Conservation (phyloP, 2,888 invertebrate species). For the Drosophila stalkeri region DNA sequence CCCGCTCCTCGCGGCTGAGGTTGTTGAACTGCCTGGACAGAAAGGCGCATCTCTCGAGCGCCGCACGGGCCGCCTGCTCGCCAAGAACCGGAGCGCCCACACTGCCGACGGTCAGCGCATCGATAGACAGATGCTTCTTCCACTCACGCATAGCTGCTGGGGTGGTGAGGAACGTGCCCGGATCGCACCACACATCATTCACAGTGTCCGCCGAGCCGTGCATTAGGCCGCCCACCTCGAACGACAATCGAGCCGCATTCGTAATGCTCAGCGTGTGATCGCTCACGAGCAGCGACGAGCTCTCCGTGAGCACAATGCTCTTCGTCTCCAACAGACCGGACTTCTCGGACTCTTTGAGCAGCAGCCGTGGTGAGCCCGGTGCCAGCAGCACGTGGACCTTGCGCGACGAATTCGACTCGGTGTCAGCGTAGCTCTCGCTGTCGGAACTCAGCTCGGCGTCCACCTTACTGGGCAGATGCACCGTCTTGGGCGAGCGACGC, state of each 20-base stretch:
- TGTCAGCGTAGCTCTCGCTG: background rate
- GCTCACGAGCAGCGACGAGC: background rate
- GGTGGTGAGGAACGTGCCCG: background rate
- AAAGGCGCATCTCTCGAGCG: background rate
- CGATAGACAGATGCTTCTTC: constrained; percentile 1
- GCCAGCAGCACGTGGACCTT: background rate
- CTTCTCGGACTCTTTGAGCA: background rate
- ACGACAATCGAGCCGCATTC: background rate
- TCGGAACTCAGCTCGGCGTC: background rate
- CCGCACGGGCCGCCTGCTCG: background rate
- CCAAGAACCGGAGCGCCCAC: background rate
- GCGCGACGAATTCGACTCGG: background rate
- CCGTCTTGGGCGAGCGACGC: constrained; percentile 11
- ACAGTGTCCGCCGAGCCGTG: constrained; percentile 17
- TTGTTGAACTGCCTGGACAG: constrained; percentile 13
- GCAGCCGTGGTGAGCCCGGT: background rate
- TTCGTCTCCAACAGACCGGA: background rate
- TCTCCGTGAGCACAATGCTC: background rate
- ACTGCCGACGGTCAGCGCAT: constrained; percentile 16
- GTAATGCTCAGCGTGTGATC: too few species aligned
- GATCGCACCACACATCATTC: constrained; percentile 37
- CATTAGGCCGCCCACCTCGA: background rate
- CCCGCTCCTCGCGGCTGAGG: background rate
- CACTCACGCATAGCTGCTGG: accelerated
- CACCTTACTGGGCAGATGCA: constrained; percentile 2